Evolutionary conservation across 2,797 vertebrate genomes (phyloP).

Genomic region (Adelosebastes latens): DNA sequence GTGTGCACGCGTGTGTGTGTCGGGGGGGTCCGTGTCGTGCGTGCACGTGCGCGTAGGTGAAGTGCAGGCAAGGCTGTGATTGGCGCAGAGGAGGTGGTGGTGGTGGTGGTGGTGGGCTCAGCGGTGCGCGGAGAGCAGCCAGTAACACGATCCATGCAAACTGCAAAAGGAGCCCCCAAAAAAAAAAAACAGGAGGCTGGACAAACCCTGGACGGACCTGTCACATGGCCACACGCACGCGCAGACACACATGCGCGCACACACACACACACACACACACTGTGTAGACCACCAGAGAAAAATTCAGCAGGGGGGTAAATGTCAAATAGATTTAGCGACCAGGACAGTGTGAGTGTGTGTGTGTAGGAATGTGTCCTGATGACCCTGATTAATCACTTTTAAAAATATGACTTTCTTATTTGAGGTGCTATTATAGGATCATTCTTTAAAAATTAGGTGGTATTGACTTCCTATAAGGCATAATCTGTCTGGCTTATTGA

Average conservation of each 20-base stretch:
- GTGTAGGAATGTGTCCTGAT: constrained; percentile 8
- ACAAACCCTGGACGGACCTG: constrained; percentile 58
- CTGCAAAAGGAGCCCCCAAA: constrained; percentile 52
- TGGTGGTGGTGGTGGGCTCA: constrained; percentile 63
- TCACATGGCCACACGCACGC: constrained; percentile 70
- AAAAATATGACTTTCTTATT: not conserved
- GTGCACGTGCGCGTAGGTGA: constrained; percentile 41
- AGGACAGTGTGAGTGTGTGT: not conserved
- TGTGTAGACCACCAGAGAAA: not conserved
- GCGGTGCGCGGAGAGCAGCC: constrained; percentile 69
- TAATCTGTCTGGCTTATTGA: not conserved
- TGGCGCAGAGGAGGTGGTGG: constrained; percentile 70
- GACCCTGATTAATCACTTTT: constrained; percentile 20
- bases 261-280: not conserved
- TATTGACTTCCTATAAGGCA: not conserved
- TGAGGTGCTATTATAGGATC: not conserved
- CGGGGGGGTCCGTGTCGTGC: constrained; percentile 30
- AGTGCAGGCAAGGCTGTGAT: constrained; percentile 65
- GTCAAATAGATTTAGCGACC: constrained; percentile 47
- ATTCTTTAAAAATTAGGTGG: not conserved
- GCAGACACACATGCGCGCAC: not conserved
- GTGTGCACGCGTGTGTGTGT: too few relatives aligned
- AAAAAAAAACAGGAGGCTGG: constrained; percentile 64
- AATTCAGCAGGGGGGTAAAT: constrained; percentile 29
- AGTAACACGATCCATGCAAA: constrained; percentile 79